Conservation (phyloP, 1,140 invertebrate genomes). For the Achroia grisella region DNA sequence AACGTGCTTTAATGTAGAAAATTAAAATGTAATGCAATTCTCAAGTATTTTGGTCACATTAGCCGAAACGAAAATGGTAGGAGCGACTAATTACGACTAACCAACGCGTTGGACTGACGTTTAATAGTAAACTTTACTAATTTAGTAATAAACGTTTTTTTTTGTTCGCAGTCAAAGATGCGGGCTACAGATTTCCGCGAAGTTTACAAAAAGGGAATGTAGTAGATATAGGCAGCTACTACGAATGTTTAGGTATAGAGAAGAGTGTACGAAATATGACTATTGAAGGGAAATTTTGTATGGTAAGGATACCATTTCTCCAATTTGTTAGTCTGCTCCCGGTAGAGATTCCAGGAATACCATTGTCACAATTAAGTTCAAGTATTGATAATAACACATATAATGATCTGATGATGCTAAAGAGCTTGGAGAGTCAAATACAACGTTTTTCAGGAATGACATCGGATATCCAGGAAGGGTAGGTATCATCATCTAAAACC, state of each 20-base stretch:
- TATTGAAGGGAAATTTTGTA: slow-evolving; percentile 49
- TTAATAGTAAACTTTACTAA: no score
- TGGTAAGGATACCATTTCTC: slow-evolving; percentile 14
- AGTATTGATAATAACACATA: neutral
- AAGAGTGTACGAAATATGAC: slow-evolving; percentile 11
- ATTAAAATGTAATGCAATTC: no score
- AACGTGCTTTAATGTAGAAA: no score
- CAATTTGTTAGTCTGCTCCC: slow-evolving; percentile 14
- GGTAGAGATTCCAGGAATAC: slow-evolving; percentile 9
- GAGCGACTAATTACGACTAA: no score
- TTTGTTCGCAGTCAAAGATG: slow-evolving; percentile 42
- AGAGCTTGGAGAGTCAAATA: neutral
- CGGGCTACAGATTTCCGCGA: slow-evolving; percentile 28
- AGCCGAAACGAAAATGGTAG: no score
- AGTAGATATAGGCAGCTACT: slow-evolving; percentile 36
- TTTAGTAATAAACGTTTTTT: no score
- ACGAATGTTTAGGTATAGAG: slow-evolving; percentile 35
- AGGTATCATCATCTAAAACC: neutral
- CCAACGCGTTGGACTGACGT: no score
- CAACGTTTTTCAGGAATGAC: neutral
- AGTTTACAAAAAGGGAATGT: slow-evolving; percentile 25
- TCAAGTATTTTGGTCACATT: no score
- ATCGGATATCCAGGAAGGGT: neutral
- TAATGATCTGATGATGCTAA: neutral
- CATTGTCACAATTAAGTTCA: slow-evolving; percentile 2